Conservation (phyloP, 2,113 vertebrate genomes). For the Pyrgilauda ruficollis region DNA sequence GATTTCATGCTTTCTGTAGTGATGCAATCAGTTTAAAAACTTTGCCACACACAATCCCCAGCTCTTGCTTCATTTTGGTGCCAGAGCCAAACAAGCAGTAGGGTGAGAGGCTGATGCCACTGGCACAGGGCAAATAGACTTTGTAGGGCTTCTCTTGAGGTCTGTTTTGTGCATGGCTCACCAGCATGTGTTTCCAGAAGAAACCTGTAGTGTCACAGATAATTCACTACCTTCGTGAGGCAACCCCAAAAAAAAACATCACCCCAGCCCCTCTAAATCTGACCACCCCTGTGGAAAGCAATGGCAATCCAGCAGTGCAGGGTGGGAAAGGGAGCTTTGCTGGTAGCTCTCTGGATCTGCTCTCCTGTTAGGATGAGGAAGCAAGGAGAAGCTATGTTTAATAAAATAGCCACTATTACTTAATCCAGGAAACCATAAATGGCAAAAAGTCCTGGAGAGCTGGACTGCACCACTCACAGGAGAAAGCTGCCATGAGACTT, state of each 20-base stretch:
- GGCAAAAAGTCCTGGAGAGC: background rate
- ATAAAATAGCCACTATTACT: background rate
- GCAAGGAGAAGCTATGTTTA: background rate
- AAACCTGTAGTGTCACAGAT: background rate
- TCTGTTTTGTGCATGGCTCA: background rate
- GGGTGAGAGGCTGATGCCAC: background rate
- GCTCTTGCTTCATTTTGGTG: background rate
- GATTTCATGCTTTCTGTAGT: background rate
- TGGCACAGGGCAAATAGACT: background rate
- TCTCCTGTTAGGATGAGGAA: background rate
- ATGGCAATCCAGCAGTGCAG: fast-evolving
- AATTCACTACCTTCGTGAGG: background rate
- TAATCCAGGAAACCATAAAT: background rate
- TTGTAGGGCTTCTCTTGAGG: background rate
- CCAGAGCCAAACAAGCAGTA: background rate
- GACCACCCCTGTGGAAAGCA: background rate
- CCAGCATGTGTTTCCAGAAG: background rate
- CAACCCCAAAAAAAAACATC: fast-evolving
- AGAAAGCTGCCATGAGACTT: background rate
- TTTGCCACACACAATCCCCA: background rate
- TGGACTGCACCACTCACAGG: background rate
- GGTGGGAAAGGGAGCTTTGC: background rate
- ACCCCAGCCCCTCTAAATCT: background rate
- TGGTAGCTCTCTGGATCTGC: background rate
- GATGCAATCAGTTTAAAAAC: background rate